phyloP scores from a whole-genome alignment of 2,888 invertebrate genomes.

The Pheosia gnoma region DNA sequence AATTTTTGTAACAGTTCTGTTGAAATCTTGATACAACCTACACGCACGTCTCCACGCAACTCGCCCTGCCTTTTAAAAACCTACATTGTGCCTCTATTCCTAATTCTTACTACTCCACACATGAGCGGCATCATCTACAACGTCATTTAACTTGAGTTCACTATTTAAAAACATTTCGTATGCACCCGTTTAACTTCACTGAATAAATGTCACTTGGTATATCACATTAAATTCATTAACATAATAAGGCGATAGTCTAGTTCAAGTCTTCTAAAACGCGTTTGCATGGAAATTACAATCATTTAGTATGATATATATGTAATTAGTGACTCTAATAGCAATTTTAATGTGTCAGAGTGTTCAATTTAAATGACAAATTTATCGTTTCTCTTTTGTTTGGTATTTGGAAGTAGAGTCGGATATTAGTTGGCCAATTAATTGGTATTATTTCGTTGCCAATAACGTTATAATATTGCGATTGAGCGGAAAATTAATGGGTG shows the following conservation, averaged over 20 bases:
- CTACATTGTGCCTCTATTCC: too few relatives aligned
- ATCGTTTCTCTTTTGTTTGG: constrained; percentile 11
- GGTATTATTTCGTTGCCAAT: constrained; percentile 1
- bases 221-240: constrained; percentile 10
- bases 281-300: constrained; percentile 34
- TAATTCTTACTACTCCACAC: too few relatives aligned
- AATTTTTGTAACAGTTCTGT: too few relatives aligned
- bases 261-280: constrained; percentile 25
- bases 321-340: constrained; percentile 23
- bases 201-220: constrained; percentile 34
- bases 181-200: constrained; percentile 35
- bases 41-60: too few relatives aligned
- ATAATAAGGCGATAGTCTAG: constrained; percentile 14
- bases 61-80: too few relatives aligned
- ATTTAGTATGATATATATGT: constrained; percentile 30
- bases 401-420: background rate
- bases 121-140: constrained; percentile 29
- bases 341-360: constrained; percentile 8
- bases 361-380: constrained; percentile 7
- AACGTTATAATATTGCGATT: background rate
- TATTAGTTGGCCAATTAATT: constrained; percentile 8
- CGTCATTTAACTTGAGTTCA: constrained; percentile 58
- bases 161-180: constrained; percentile 58
- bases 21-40: too few relatives aligned
- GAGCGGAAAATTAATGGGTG: background rate